phyloP scores from a whole-genome alignment of 2,888 invertebrate species.

The Aphrophora alni region DNA sequence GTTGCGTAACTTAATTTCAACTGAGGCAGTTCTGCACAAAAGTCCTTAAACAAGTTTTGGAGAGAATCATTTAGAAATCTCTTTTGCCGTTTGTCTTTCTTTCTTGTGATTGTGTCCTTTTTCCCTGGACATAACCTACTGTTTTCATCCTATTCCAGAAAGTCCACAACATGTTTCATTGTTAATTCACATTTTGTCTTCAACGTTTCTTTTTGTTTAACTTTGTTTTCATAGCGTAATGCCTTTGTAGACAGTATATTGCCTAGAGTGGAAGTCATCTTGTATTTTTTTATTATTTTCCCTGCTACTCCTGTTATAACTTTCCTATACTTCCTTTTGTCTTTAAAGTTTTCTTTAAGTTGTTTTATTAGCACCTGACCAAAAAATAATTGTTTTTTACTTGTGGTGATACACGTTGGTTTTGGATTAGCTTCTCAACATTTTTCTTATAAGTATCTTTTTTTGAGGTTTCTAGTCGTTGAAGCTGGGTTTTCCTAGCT shows the following conservation, averaged over 20 bases:
- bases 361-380: conserved; percentile 31
- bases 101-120: conserved; percentile 32
- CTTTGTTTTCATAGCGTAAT: conserved; percentile 22
- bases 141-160: conserved; percentile 32
- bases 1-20: conserved; percentile 26
- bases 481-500: no score
- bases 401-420: conserved; percentile 31
- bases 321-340: conserved; percentile 22
- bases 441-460: conserved; percentile 30
- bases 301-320: conserved; percentile 26
- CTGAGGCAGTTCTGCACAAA: conserved; percentile 23
- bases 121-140: conserved; percentile 31
- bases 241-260: conserved; percentile 24
- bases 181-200: conserved; percentile 28
- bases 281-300: conserved; percentile 38
- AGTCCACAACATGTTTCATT: conserved; percentile 26
- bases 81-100: conserved; percentile 29
- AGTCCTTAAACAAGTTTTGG: conserved; percentile 25
- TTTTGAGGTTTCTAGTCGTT: conserved; percentile 26
- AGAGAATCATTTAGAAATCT: conserved; percentile 28
- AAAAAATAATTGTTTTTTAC: conserved; percentile 33
- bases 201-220: conserved; percentile 14
- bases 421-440: conserved; percentile 31
- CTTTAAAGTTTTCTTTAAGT: conserved; percentile 32
- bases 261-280: conserved; percentile 19